These are phyloP conservation scores for Melanotaenia trifasciata DNA, from an alignment of 2,797 vertebrate genomes.

Conservation along the genomic window DNA sequence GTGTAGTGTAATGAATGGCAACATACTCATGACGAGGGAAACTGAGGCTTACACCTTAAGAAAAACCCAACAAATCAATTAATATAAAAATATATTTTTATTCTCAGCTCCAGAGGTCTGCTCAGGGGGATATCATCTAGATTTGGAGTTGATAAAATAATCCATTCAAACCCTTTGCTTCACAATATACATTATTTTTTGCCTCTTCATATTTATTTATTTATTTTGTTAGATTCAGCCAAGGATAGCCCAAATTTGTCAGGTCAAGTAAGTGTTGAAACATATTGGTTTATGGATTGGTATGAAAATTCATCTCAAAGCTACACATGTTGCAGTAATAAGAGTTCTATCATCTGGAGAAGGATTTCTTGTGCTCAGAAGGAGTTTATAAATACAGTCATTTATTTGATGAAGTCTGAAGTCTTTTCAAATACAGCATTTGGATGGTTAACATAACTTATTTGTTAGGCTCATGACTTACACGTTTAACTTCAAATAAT, in stretches of 20 bases:
- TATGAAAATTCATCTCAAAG: neutral
- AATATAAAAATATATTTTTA: conserved; percentile 28
- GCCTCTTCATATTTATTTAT: neutral
- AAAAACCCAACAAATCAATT: conserved; percentile 10
- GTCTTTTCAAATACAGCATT: neutral
- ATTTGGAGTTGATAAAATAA: conserved; percentile 13
- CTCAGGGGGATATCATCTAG: conserved; percentile 16
- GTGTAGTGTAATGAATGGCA: neutral
- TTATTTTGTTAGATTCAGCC: conserved; percentile 3
- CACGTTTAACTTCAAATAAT: neutral
- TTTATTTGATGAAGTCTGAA: neutral
- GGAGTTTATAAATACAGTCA: neutral
- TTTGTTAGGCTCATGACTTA: too few species aligned
- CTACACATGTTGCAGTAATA: neutral
- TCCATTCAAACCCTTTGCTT: conserved; percentile 12
- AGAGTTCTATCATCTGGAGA: neutral
- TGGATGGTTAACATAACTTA: neutral
- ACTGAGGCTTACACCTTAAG: conserved; percentile 5
- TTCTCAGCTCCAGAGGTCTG: conserved; percentile 34
- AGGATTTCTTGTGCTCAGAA: neutral
- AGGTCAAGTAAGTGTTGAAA: neutral
- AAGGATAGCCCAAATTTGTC: neutral
- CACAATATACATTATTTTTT: conserved; percentile 7
- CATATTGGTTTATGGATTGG: neutral
- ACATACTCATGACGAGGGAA: neutral